These are phyloP conservation scores for Anguilla marmorata DNA, from an alignment of 2,797 vertebrate genomes.

Conservation along the genomic window DNA sequence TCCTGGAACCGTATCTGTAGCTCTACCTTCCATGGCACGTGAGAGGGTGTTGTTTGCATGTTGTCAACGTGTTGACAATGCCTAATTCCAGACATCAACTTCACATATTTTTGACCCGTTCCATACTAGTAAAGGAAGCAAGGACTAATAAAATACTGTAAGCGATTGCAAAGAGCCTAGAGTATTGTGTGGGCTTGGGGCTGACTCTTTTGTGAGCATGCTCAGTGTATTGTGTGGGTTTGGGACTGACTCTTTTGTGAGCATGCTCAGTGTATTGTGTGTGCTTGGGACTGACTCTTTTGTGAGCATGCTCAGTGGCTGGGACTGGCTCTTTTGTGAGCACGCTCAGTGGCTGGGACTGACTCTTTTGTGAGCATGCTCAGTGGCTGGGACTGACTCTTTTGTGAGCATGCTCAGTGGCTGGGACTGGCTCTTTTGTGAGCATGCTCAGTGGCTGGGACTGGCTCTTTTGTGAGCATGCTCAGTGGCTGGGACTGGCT, in stretches of 20 bases:
- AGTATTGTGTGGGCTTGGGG: neutral
- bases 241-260: neutral
- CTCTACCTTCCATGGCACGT: neutral
- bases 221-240: neutral
- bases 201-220: neutral
- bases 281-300: too few relatives aligned
- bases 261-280: neutral
- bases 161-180: neutral
- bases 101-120: too few relatives aligned
- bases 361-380: too few relatives aligned
- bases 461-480: neutral
- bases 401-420: neutral
- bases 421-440: neutral
- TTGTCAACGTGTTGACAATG: too few relatives aligned
- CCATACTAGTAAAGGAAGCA: too few relatives aligned
- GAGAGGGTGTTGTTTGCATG: too few relatives aligned
- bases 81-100: too few relatives aligned
- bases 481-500: neutral
- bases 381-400: neutral
- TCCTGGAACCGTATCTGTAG: neutral
- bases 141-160: too few relatives aligned
- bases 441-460: neutral
- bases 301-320: too few relatives aligned
- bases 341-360: too few relatives aligned
- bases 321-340: too few relatives aligned